These are phyloP conservation scores for Tetanocera ferruginea DNA, from an alignment of 2,888 invertebrate genomes.

Conservation along the genomic window DNA sequence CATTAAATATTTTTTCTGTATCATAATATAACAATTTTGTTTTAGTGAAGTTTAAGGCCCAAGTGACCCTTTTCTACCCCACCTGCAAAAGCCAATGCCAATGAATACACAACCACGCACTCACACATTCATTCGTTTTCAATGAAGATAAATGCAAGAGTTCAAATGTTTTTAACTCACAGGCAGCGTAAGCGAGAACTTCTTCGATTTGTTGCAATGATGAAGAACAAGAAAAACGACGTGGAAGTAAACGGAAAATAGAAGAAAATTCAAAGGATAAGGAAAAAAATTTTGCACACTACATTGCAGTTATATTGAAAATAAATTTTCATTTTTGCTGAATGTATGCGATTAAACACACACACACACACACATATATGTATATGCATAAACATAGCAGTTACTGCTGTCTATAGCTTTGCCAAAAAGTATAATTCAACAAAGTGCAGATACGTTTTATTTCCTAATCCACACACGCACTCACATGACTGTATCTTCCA, in stretches of 20 bases:
- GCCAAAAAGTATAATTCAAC: slow-evolving; percentile 7
- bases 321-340: slow-evolving; percentile 41
- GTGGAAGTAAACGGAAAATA: too few species aligned
- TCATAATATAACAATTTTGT: too few species aligned
- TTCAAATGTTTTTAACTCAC: slow-evolving; percentile 38
- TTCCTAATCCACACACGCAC: too few species aligned
- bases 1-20: too few species aligned
- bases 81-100: too few species aligned
- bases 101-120: neutral
- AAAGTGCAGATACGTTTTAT: neutral
- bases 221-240: neutral
- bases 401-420: neutral
- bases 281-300: slow-evolving; percentile 10
- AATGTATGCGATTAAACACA: neutral
- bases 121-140: neutral
- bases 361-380: neutral
- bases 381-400: neutral
- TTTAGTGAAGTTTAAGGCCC: too few species aligned
- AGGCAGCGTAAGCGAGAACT: neutral
- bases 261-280: neutral
- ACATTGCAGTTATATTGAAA: slow-evolving; percentile 34
- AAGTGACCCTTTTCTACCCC: too few species aligned
- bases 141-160: slow-evolving; percentile 35
- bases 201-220: neutral
- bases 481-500: neutral